phyloP scores from a whole-genome alignment of 2,888 invertebrate species.

The Mayetiola destructor region DNA sequence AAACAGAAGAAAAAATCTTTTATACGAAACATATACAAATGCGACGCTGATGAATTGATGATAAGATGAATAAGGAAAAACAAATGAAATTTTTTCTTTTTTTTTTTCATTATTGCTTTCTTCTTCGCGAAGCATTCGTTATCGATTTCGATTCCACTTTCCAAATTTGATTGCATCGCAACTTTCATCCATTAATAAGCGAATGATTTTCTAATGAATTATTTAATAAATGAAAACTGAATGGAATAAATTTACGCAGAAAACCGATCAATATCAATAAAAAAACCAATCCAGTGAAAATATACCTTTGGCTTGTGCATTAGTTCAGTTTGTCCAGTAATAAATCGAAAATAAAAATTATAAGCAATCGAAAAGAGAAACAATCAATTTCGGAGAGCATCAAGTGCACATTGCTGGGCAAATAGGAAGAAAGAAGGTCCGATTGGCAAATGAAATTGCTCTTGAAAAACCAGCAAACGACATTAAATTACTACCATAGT shows the following conservation, averaged over 20 bases:
- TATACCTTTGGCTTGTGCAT: neutral
- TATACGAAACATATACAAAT: neutral
- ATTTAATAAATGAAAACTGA: conserved; percentile 5
- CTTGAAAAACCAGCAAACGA: neutral
- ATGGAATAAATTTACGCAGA: neutral
- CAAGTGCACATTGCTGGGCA: no score
- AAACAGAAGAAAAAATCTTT: no score
- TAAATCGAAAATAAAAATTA: neutral
- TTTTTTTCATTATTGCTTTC: neutral
- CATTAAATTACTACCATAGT: no score
- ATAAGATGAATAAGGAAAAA: neutral
- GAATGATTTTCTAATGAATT: conserved; percentile 12
- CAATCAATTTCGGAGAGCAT: no score
- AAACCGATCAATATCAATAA: no score
- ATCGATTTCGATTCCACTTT: neutral
- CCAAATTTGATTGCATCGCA: no score
- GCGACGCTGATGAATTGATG: neutral
- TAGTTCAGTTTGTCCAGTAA: neutral
- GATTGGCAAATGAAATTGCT: no score
- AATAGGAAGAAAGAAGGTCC: no score
- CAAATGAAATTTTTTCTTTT: neutral
- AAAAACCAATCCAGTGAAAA: neutral
- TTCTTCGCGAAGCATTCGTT: neutral
- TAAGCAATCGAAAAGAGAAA: neutral
- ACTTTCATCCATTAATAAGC: conserved; percentile 11